Percentiles rank a stretch among this genome's conserved stretches.
Conservation (phyloP, 2,113 vertebrate species). For the Chaetodon trifascialis region DNA sequence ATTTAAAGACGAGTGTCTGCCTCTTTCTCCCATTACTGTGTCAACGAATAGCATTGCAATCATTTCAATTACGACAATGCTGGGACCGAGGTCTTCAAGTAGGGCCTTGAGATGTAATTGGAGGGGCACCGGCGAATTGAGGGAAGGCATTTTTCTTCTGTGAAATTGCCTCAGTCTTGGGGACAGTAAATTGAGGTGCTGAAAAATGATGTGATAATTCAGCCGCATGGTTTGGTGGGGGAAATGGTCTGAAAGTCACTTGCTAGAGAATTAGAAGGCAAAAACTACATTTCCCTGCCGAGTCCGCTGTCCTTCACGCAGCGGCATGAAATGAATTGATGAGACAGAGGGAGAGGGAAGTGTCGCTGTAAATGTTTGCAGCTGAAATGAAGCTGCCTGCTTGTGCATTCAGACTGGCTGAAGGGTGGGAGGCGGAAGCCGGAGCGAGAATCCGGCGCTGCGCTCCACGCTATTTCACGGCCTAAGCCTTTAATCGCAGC, state of each 20-base stretch:
- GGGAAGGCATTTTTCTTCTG: constrained; percentile 67
- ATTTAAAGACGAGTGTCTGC: constrained; percentile 60
- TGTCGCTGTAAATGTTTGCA: constrained; percentile 75
- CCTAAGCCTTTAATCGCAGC: constrained; percentile 76
- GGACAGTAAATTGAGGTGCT: constrained; percentile 75
- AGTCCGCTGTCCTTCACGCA: constrained; percentile 75
- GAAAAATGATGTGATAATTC: constrained; percentile 76
- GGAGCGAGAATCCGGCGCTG: constrained; percentile 41
- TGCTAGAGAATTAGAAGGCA: constrained; percentile 76
- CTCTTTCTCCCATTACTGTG: constrained; percentile 69
- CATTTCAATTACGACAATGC: constrained; percentile 73
- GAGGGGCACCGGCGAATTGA: constrained; percentile 58
- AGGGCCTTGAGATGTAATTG: constrained; percentile 76
- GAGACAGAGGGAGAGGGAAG: constrained; percentile 67
- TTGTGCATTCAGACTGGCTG: constrained; percentile 68
- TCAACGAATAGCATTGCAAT: constrained; percentile 73
- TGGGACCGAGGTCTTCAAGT: constrained; percentile 64
- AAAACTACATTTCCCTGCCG: constrained; percentile 70
- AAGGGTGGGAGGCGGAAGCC: constrained; percentile 60
- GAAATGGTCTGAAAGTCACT: constrained; percentile 75
- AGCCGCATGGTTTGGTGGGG: constrained; percentile 59
- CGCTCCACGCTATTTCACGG: constrained; percentile 66
- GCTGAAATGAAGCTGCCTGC: constrained; percentile 71
- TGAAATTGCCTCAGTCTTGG: constrained; percentile 76
- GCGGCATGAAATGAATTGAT: constrained; percentile 76